Evolutionary conservation across 2,113 vertebrate genomes (phyloP), one percentile per base, ranked within the genome.

Genomic region (Mesembrinibis cayennensis): DNA sequence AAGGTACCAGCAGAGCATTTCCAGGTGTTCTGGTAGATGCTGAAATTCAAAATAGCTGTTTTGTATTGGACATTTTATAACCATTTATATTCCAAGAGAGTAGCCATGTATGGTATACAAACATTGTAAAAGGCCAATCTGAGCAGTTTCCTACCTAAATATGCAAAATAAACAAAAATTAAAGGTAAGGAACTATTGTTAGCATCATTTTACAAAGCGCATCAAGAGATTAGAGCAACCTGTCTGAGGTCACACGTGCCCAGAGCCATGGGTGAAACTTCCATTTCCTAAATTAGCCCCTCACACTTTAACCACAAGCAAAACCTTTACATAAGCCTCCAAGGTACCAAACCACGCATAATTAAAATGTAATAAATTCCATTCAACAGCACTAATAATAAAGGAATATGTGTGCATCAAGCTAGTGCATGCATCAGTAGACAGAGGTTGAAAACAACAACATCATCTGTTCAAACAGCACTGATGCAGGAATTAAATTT

Each of bases 201-300:
- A 76, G 6, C 9, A 13, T 44, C 11, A 65, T 80, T 95, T 93
- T 53, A 88, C 10, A 63, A 66, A 69, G 45, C 1, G 2, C 6
- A 18, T 55, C 32, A 82, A 74, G 38, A 81, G 17, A 86, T 14
- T 23, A 58, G 42, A 91, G 22, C 53, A 82, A 90, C 29, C 30
- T 66, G 22, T 29, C 55, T 1, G 2, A 86, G 23, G 29, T 42
- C 20, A 66, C 20, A 27, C 0, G 0, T 50, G n/a, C 16, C 29
- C 26, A 70, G n/a, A 74, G 67, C 2, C 49, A 56, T 36, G 72
- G 23, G 74, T 16, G 22, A 88, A 93, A 55, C 27, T 61, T 52
- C 16, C 11, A 61, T 72, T 77, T 92, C 56, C 50, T 59, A 73
- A 93, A 73, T 21, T 16, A 71, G 63, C 26, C 49, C 21, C 16